Base-by-base conservation (phyloP, 2,113 vertebrate genomes). In the Oriolus oriolus region DNA sequence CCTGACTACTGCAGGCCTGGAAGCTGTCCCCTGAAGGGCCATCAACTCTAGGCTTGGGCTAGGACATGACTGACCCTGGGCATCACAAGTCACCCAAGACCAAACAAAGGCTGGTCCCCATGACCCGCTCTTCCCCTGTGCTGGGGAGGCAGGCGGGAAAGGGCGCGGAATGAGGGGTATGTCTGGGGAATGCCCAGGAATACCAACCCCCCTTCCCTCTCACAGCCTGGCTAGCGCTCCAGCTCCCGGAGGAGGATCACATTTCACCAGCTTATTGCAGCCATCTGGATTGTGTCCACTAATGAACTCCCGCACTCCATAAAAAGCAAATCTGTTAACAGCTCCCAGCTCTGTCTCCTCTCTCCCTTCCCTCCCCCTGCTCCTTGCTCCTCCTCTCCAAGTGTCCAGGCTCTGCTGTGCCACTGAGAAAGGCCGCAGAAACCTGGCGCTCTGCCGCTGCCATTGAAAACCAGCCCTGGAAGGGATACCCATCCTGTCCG, bases 271-370 rank as follows among this genome's bases (percentile, higher is more conserved):
- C 95, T 96, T 97, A 96, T 96, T 95, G 94, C 95, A 96, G 97
- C 95, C 97, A 97, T 97, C 97, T 98, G 97, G 98, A 97, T 95
- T 96, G 93, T 96, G 95, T 97, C 97, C 96, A 97, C 96, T 97
- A 98, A 97, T 97, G 97, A 97, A 97, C 96, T 97, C 96, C 97
- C 18, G 76, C 97, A 97, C 97, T 98, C 97, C 95, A 97, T 96
- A 97, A 97, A 97, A 97, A 97, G 96, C 87, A 97, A 97, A 97
- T 97, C 97, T 97, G 97, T 97, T 97, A 97, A 97, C 95, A 95
- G 89, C 93, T 95, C 89, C 94, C 94, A 95, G 95, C 97, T 93
- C 87, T 14, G 15, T 85, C 95, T 95, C 73, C 76, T 85, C 86
- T 94, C 81, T 39, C 65, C 31, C 15, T 87, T 91, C 83, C 64